phyloP scores from a whole-genome alignment of 2,113 vertebrate species.

The Tupaia chinensis region DNA sequence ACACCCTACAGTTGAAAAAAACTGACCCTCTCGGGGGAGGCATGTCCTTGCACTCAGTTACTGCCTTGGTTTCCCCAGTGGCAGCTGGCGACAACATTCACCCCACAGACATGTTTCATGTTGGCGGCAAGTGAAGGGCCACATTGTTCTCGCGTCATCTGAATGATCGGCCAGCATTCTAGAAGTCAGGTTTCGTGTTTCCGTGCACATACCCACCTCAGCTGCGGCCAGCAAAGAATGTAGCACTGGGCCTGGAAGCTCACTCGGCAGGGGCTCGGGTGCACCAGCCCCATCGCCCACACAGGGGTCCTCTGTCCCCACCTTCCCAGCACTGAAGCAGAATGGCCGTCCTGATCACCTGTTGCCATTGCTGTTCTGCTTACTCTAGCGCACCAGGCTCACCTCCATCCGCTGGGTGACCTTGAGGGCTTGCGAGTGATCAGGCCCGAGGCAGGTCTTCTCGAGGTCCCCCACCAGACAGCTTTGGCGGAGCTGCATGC shows the following conservation, averaged over 20 bases:
- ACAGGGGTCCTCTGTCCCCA: neutral
- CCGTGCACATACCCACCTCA: neutral
- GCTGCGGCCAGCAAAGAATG: neutral
- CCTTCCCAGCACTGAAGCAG: neutral
- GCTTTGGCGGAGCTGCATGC: neutral
- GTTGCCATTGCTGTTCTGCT: neutral
- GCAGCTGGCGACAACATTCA: neutral
- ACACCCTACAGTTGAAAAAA: neutral
- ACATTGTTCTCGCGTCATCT: neutral
- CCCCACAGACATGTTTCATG: neutral
- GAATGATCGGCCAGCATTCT: neutral
- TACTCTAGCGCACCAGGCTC: neutral
- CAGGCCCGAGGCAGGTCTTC: neutral
- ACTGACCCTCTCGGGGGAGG: neutral
- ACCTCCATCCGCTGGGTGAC: fast-evolving
- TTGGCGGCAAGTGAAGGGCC: neutral
- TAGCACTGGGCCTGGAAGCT: neutral
- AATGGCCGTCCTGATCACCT: neutral
- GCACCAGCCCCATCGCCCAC: neutral
- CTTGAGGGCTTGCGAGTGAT: neutral
- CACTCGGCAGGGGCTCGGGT: neutral
- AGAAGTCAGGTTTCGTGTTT: neutral
- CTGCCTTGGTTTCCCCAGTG: neutral
- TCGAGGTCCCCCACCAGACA: neutral
- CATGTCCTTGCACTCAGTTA: neutral